Evolutionary conservation across 1,140 invertebrate genomes (phyloP).

Genomic region (Drosophila saltans): DNA sequence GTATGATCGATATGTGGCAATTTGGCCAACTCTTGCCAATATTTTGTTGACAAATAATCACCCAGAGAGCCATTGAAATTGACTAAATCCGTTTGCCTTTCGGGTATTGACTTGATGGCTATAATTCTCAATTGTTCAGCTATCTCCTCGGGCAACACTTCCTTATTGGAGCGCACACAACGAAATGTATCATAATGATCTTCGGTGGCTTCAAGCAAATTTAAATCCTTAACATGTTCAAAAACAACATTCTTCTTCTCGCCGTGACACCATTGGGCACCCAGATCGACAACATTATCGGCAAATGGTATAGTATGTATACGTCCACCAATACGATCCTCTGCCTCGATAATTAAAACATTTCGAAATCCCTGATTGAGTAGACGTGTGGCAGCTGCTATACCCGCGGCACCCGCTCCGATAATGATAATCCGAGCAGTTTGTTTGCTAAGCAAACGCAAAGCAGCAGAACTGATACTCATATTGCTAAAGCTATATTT

Average conservation of each 20-base stretch:
- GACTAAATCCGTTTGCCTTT: slow-evolving; percentile 61
- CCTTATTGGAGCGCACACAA: slow-evolving; percentile 80
- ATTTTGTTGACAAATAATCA: slow-evolving; percentile 83
- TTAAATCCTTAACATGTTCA: slow-evolving; percentile 85
- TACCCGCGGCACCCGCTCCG: slow-evolving; percentile 86
- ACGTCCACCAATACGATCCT: slow-evolving; percentile 88
- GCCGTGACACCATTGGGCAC: slow-evolving; percentile 92
- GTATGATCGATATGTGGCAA: slow-evolving; percentile 45
- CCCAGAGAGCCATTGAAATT: slow-evolving; percentile 82
- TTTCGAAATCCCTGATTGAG: slow-evolving; percentile 84
- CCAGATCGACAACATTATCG: slow-evolving; percentile 88
- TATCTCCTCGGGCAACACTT: slow-evolving; percentile 69
- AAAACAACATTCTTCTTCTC: slow-evolving; percentile 89
- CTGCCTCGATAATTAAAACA: slow-evolving; percentile 87
- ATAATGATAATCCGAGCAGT: slow-evolving; percentile 84
- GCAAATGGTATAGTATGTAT: slow-evolving; percentile 86
- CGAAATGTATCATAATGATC: slow-evolving; percentile 63
- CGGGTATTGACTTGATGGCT: slow-evolving; percentile 57
- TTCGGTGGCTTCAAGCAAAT: slow-evolving; percentile 83
- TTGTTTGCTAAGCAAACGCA: slow-evolving; percentile 50
- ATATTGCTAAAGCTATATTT: background rate
- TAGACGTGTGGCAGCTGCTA: slow-evolving; percentile 85
- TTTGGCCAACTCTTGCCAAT: slow-evolving; percentile 64
- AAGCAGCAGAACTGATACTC: slow-evolving; percentile 44
- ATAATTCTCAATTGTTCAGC: slow-evolving; percentile 60